Conservation (phyloP, 2,797 vertebrate species). For the Rhinichthys osculus region DNA sequence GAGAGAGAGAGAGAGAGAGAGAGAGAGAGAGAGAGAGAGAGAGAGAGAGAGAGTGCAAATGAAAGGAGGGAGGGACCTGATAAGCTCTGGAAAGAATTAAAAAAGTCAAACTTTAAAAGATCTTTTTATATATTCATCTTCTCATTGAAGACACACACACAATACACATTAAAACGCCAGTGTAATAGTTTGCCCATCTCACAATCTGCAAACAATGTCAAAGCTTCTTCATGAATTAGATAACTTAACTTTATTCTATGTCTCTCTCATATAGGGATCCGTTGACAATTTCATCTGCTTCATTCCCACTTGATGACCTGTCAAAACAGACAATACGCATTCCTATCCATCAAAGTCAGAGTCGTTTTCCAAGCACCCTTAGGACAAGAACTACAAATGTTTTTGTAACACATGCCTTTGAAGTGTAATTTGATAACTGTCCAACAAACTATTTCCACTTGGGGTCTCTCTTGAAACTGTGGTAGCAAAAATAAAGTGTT, state of each 20-base stretch:
- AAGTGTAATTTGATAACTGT: constrained; percentile 11
- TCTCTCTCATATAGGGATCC: neutral
- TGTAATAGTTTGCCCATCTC: neutral
- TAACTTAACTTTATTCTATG: neutral
- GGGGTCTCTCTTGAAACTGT: neutral
- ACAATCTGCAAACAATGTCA: neutral
- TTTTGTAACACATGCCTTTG: neutral
- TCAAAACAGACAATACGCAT: neutral
- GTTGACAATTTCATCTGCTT: neutral
- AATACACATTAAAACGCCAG: neutral
- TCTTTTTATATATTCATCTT: neutral
- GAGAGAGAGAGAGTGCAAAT: constrained; percentile 6
- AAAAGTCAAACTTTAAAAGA: neutral
- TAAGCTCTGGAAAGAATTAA: constrained; percentile 25
- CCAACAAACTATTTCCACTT: neutral
- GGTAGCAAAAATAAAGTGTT: constrained; percentile 15
- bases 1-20: constrained; percentile 14
- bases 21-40: constrained; percentile 24
- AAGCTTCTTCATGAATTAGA: neutral
- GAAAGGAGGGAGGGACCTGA: constrained; percentile 40
- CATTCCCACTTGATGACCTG: neutral
- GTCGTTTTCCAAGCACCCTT: neutral
- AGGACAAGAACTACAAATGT: neutral
- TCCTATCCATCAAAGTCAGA: neutral
- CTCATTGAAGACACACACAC: neutral